A percentile compares a stretch with the other conserved stretches of the same genome.
phyloP scores from a whole-genome alignment of 2,113 vertebrate genomes.

The Vombatus ursinus region DNA sequence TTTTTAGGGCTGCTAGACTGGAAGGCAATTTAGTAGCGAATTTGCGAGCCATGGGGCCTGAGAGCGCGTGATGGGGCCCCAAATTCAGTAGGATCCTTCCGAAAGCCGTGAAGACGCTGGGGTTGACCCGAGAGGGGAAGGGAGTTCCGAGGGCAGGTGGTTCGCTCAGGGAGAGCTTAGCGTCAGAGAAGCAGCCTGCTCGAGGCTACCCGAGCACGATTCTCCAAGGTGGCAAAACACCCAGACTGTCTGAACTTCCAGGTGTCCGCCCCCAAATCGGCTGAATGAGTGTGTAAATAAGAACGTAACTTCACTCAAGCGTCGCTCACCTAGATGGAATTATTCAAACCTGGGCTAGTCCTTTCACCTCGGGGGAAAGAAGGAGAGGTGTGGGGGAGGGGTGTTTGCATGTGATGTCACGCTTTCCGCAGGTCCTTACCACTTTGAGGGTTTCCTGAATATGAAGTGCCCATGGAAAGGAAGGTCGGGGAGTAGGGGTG shows the following conservation, averaged over 20 bases:
- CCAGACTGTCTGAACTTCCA: constrained; percentile 43
- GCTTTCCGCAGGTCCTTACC: constrained; percentile 75
- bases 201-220: not conserved
- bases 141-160: not conserved
- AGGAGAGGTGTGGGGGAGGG: constrained; percentile 58
- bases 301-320: constrained; percentile 60
- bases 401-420: constrained; percentile 76
- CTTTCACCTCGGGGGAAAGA: constrained; percentile 26
- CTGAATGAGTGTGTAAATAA: constrained; percentile 43
- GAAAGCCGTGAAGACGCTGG: not conserved
- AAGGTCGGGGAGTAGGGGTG: not conserved
- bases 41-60: not conserved
- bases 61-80: not conserved
- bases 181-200: not conserved
- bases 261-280: constrained; percentile 60
- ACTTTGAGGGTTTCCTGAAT: constrained; percentile 78
- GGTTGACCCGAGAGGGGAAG: not conserved
- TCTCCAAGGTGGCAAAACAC: not conserved
- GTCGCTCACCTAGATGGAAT: constrained; percentile 12
- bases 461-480: constrained; percentile 62
- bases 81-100: not conserved
- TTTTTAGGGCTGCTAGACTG: not conserved
- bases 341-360: constrained; percentile 69
- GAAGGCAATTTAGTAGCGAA: not conserved
- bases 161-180: not conserved